phyloP scores from a whole-genome alignment of 2,888 invertebrate species.

The Xiphydria camelus region DNA sequence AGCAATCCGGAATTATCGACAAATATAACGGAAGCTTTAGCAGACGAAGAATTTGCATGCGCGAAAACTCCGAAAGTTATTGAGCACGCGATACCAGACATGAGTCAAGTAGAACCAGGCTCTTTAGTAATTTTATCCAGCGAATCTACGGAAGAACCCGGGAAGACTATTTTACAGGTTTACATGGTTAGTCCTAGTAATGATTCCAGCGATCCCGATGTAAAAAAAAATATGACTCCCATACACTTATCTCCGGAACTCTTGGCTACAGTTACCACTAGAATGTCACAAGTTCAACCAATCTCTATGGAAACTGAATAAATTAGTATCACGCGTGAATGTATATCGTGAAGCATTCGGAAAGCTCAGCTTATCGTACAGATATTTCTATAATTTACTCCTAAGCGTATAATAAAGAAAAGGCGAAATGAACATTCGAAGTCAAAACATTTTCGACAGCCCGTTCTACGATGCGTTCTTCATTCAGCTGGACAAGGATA shows the following conservation, averaged over 20 bases:
- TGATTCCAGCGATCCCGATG: conserved; percentile 26
- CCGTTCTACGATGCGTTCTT: no score
- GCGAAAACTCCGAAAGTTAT: conserved; percentile 17
- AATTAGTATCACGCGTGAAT: no score
- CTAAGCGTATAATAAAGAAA: no score
- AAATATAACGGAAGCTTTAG: conserved; percentile 3
- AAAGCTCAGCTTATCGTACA: no score
- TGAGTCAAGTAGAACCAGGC: conserved; percentile 56
- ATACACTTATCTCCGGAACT: conserved; percentile 50
- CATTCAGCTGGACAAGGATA: no score
- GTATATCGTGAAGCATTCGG: no score
- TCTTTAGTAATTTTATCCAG: conserved; percentile 60
- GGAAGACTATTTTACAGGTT: conserved; percentile 56
- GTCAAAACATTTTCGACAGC: no score
- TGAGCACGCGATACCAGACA: conserved; percentile 37
- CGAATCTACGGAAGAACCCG: conserved; percentile 56
- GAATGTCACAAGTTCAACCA: conserved; percentile 27
- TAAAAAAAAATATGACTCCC: conserved; percentile 46
- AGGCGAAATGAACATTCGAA: no score
- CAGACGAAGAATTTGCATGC: not conserved
- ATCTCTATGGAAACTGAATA: conserved; percentile 11
- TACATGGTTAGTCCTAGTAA: conserved; percentile 58
- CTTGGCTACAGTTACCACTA: conserved; percentile 46
- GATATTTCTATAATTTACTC: no score
- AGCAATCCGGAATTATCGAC: conserved; percentile 7